Evolutionary conservation across 2,797 vertebrate species (phyloP).

Genomic region (Enteromius treurensis): DNA sequence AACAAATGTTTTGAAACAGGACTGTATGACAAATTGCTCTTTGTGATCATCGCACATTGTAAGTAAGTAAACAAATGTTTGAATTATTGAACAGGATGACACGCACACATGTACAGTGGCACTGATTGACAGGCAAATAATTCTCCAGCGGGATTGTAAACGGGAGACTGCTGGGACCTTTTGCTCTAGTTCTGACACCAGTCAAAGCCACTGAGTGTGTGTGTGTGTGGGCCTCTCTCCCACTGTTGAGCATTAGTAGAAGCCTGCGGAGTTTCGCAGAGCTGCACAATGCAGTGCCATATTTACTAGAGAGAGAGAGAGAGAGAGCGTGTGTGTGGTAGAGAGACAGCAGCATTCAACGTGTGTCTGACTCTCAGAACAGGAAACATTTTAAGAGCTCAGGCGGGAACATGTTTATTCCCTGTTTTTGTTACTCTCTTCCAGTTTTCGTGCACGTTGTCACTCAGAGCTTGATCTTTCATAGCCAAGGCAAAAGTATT

Average conservation of each 20-base stretch:
- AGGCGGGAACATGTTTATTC: not conserved
- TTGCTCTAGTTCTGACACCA: constrained; percentile 21
- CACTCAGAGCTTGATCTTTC: not conserved
- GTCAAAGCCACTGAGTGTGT: not conserved
- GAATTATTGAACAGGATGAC: not conserved
- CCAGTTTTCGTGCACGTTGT: not conserved
- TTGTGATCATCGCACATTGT: not conserved
- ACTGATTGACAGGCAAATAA: not conserved
- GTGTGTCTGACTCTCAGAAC: not conserved
- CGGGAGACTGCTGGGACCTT: constrained; percentile 19
- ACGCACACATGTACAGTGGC: not conserved
- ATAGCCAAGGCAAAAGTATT: not conserved
- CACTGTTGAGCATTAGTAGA: not conserved
- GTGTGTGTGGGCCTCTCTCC: not conserved
- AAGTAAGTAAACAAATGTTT: constrained; percentile 16
- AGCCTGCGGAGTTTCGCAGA: constrained; percentile 7
- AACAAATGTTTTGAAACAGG: not conserved
- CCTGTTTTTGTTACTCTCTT: not conserved
- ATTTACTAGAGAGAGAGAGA: constrained; percentile 7
- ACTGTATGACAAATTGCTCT: not conserved
- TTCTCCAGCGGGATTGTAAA: not conserved
- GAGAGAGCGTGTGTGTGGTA: not conserved
- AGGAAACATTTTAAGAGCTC: not conserved
- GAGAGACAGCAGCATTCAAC: not conserved
- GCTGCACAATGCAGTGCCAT: constrained; percentile 21